Conservation (phyloP, 2,888 invertebrate species). For the Harpagoxenus sublaevis region DNA sequence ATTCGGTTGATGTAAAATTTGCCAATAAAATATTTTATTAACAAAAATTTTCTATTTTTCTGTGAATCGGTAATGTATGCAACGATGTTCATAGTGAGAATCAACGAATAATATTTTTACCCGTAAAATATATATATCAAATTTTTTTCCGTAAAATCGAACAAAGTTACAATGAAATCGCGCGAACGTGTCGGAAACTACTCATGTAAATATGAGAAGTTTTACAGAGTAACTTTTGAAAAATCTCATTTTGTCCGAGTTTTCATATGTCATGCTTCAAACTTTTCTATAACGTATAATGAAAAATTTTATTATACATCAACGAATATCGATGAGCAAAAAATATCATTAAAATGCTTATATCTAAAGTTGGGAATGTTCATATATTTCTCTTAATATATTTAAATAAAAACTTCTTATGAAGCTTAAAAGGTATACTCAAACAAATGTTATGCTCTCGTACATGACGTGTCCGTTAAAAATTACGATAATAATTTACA, state of each 20-base stretch:
- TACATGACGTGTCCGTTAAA: not conserved
- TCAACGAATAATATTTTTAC: conserved; percentile 6
- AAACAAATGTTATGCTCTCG: not conserved
- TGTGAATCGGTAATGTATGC: conserved; percentile 8
- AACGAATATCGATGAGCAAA: conserved; percentile 14
- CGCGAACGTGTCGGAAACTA: conserved; percentile 13
- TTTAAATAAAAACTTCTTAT: not conserved
- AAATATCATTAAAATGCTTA: not conserved
- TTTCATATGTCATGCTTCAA: conserved; percentile 34
- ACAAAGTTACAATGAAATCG: conserved; percentile 45
- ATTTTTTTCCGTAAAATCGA: conserved; percentile 32
- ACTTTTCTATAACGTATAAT: conserved; percentile 30
- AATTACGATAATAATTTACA: not conserved
- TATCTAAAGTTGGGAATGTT: not conserved
- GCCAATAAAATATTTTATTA: conserved; percentile 8
- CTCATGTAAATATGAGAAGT: conserved; percentile 58
- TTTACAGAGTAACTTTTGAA: conserved; percentile 38
- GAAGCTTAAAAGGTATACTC: not conserved
- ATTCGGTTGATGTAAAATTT: not conserved
- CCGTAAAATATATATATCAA: not conserved
- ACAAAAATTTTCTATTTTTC: conserved; percentile 11
- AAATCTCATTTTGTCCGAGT: not conserved
- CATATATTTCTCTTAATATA: not conserved
- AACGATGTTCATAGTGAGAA: not conserved
- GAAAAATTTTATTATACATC: conserved; percentile 27